Percentiles rank a stretch among this genome's conserved stretches.
Evolutionary conservation across 2,888 invertebrate species (phyloP).

Genomic region (Cephus runcator): DNA sequence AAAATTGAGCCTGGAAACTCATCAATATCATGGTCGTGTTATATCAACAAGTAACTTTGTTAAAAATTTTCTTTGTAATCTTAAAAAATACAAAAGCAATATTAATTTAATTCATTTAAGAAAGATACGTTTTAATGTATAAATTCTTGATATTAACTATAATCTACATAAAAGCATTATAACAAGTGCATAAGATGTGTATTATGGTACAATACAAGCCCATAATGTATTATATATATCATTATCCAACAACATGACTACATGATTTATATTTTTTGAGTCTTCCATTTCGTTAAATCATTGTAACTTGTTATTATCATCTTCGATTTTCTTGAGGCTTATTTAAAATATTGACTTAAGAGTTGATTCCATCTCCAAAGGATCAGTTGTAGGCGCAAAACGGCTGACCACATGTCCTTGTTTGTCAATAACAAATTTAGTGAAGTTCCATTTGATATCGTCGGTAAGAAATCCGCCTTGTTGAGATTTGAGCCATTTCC

Average conservation of each 20-base stretch:
- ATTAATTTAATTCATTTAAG: background rate
- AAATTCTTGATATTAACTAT: background rate
- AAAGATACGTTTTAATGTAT: background rate
- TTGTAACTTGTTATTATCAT: background rate
- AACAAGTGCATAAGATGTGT: background rate
- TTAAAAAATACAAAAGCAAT: background rate
- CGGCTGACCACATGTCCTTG: slow-evolving; percentile 74
- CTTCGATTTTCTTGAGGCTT: background rate
- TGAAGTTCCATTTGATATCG: slow-evolving; percentile 87
- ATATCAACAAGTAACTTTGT: background rate
- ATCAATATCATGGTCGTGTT: background rate
- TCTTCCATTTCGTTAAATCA: background rate
- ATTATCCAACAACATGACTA: too few species aligned
- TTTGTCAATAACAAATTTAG: slow-evolving; percentile 82
- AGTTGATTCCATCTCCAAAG: slow-evolving; percentile 66
- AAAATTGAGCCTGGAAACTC: background rate
- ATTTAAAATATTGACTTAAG: slow-evolving; percentile 47
- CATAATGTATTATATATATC: background rate
- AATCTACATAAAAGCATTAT: background rate
- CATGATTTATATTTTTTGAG: background rate
- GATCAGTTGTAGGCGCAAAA: slow-evolving; percentile 70
- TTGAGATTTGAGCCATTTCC: slow-evolving; percentile 62
- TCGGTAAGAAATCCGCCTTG: slow-evolving; percentile 69
- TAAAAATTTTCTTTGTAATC: background rate
- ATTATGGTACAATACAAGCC: background rate